Evolutionary conservation across 2,888 invertebrate species (phyloP).

Genomic region (Pedicia rivosa): DNA sequence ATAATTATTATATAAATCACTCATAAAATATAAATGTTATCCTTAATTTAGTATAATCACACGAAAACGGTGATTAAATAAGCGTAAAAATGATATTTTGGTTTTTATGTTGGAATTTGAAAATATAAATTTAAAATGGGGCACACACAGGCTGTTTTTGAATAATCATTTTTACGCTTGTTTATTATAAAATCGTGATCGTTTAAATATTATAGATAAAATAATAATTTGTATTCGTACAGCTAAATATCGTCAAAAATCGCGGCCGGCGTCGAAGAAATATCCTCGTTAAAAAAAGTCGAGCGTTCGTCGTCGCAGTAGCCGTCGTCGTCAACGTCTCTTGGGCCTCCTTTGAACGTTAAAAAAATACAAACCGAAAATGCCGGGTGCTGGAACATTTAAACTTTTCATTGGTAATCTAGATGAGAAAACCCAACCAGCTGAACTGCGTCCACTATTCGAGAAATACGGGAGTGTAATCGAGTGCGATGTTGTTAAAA

Average conservation of each 20-base stretch:
- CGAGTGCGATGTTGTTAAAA: conserved; percentile 96
- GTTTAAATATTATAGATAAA: conserved; percentile 1
- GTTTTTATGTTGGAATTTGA: no score
- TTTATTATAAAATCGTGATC: conserved; percentile 1
- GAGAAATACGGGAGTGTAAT: conserved; percentile 95
- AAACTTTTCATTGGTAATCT: conserved; percentile 98
- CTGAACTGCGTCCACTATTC: conserved; percentile 82
- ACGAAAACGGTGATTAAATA: no score
- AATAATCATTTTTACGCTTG: conserved; percentile 5
- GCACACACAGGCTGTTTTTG: no score
- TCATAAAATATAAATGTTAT: no score
- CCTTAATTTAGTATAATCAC: no score
- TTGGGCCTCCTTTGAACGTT: conserved; percentile 2
- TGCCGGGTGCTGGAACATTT: conserved; percentile 89
- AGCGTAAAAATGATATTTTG: no score
- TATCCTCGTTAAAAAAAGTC: conserved; percentile 1
- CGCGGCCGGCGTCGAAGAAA: not conserved
- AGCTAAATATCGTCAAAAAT: conserved; percentile 1
- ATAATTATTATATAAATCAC: no score
- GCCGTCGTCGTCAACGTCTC: no score
- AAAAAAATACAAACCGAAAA: conserved; percentile 20
- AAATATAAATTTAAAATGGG: no score
- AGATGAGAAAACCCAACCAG: conserved; percentile 77
- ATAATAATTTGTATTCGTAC: conserved; percentile 4
- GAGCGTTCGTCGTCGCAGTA: not conserved